Percentiles rank a stretch among this genome's conserved stretches.
phyloP scores from a whole-genome alignment of 2,797 vertebrate genomes.

The Cryptoprocta ferox region DNA sequence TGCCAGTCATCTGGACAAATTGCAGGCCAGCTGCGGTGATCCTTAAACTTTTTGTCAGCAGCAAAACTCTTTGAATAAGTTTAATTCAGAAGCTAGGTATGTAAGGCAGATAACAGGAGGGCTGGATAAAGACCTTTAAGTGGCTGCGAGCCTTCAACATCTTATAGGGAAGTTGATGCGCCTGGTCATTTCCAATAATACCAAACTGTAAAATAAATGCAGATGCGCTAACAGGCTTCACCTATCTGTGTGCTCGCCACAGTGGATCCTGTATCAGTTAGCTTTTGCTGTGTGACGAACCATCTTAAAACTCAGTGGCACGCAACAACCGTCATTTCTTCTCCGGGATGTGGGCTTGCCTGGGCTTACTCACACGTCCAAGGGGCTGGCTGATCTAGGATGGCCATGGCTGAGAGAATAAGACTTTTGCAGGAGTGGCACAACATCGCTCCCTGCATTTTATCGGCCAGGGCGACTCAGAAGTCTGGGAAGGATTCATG shows the following conservation, averaged over 20 bases:
- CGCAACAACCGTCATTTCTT: not conserved
- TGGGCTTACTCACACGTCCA: not conserved
- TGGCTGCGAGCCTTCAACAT: not conserved
- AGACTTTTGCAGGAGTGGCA: not conserved
- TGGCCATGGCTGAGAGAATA: not conserved
- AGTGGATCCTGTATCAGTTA: not conserved
- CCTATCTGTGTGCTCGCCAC: not conserved
- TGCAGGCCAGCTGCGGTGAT: not conserved
- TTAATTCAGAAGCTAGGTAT: slow-evolving; percentile 29
- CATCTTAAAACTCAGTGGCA: not conserved
- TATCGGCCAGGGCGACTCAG: not conserved
- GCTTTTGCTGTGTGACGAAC: not conserved
- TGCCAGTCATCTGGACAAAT: not conserved
- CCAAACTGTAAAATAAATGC: not conserved
- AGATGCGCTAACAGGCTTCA: not conserved
- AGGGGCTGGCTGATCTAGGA: not conserved
- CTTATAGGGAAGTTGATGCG: not conserved
- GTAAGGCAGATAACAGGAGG: not conserved
- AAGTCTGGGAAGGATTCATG: not conserved
- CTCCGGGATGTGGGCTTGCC: not conserved
- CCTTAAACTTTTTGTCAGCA: not conserved
- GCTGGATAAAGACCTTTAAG: not conserved
- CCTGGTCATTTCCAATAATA: not conserved
- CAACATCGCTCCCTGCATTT: not conserved
- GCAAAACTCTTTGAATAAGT: not conserved